A percentile compares a stretch with the other conserved stretches of the same genome.
Conservation (phyloP, 2,888 invertebrate genomes). For the Ischnus inquisitorius region DNA sequence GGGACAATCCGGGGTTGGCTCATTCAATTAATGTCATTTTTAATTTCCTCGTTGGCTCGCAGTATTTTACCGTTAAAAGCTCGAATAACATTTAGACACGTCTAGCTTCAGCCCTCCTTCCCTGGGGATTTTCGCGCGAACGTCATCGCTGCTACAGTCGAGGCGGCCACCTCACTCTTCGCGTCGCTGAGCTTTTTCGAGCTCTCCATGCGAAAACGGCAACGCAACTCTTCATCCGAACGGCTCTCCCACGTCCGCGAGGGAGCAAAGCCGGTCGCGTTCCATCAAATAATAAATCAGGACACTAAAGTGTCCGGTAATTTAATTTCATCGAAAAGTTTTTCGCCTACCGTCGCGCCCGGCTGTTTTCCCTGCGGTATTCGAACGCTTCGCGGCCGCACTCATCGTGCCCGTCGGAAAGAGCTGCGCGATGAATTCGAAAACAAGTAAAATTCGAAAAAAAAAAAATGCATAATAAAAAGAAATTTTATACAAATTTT, state of each 20-base stretch:
- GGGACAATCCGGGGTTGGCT: slow-evolving; percentile 40
- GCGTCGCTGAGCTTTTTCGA: slow-evolving; percentile 22
- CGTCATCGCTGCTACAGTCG: slow-evolving; percentile 22
- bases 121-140: slow-evolving; percentile 1
- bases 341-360: background rate
- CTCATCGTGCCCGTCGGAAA: background rate
- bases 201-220: background rate
- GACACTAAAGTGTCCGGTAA: slow-evolving; percentile 71
- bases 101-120: background rate
- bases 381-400: background rate
- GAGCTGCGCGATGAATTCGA: slow-evolving; percentile 2
- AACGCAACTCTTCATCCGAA: slow-evolving; percentile 20
- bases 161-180: background rate
- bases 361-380: slow-evolving; percentile 18
- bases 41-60: slow-evolving; percentile 69
- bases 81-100: slow-evolving; percentile 58
- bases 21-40: slow-evolving; percentile 74
- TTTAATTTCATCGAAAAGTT: slow-evolving; percentile 70
- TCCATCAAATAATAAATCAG: slow-evolving; percentile 74
- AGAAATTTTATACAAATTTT: slow-evolving; percentile 29
- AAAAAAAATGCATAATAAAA: slow-evolving; percentile 8
- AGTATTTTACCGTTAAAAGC: slow-evolving; percentile 70
- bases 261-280: slow-evolving; percentile 43
- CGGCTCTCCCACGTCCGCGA: background rate
- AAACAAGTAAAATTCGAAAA: background rate